A percentile compares a stretch with the other conserved stretches of the same genome.
These are phyloP conservation scores for Sitta europaea DNA, from an alignment of 2,113 vertebrate species.

Conservation along the genomic window DNA sequence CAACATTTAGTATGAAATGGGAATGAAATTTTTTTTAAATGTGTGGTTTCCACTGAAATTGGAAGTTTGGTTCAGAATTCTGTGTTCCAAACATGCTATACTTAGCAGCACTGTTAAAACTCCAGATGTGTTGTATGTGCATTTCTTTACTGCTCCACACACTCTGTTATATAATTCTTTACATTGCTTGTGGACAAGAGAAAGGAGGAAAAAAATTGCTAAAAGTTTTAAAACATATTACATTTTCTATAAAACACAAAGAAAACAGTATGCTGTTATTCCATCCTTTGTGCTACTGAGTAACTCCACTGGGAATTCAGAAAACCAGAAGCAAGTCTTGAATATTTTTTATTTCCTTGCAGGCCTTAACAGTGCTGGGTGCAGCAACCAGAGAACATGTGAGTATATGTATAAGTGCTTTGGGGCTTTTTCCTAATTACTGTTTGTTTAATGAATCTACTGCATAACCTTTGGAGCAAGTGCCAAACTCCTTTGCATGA, in stretches of 20 bases:
- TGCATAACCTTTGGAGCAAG: neutral
- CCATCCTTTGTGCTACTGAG: neutral
- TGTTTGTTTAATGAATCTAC: neutral
- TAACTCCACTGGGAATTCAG: neutral
- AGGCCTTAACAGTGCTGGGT: slow-evolving; percentile 77
- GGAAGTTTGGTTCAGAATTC: neutral
- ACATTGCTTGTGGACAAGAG: neutral
- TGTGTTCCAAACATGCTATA: neutral
- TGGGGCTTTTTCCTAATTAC: neutral
- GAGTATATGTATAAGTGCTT: neutral
- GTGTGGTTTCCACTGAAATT: neutral
- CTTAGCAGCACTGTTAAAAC: neutral
- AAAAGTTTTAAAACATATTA: neutral
- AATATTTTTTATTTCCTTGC: neutral
- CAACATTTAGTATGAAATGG: neutral
- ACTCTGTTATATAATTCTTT: neutral
- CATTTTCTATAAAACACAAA: neutral
- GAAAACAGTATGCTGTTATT: neutral
- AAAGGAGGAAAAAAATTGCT: neutral
- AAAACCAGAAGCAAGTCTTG: neutral
- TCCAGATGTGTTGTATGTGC: neutral
- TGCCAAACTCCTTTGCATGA: neutral
- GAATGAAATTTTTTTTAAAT: neutral
- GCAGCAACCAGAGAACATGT: slow-evolving; percentile 82
- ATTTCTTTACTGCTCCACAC: neutral